Conservation (phyloP, 2,888 invertebrate species). For the Amphipoea oculea region DNA sequence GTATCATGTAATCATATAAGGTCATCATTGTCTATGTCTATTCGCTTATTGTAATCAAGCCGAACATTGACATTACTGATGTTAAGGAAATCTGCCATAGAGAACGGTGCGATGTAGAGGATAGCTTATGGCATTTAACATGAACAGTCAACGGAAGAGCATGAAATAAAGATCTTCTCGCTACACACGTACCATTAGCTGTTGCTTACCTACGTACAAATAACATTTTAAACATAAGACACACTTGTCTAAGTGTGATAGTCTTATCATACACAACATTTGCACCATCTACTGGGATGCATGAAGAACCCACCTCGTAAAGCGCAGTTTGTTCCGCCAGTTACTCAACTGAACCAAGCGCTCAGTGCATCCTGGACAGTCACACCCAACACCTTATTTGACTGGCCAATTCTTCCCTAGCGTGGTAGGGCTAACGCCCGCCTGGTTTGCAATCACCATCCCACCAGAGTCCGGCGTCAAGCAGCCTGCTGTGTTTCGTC, state of each 20-base stretch:
- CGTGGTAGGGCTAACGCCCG: too few species aligned
- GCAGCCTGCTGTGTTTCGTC: too few species aligned
- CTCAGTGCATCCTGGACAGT: too few species aligned
- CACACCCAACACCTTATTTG: too few species aligned
- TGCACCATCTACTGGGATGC: neutral
- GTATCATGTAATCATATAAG: constrained; percentile 66
- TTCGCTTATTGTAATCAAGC: constrained; percentile 43
- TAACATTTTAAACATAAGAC: neutral
- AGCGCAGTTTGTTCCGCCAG: too few species aligned
- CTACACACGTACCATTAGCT: neutral
- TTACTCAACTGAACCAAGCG: too few species aligned
- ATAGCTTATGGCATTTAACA: neutral
- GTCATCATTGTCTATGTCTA: constrained; percentile 62
- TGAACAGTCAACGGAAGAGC: neutral
- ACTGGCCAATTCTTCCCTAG: too few species aligned
- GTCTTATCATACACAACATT: neutral
- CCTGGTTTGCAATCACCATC: too few species aligned
- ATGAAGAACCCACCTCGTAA: too few species aligned
- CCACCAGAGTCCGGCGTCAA: too few species aligned
- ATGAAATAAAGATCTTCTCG: neutral
- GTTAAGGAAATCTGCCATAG: constrained; percentile 12
- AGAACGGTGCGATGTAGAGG: neutral
- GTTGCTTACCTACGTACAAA: neutral
- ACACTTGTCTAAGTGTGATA: neutral
- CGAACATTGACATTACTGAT: constrained; percentile 50